Percentiles rank a stretch among this genome's conserved stretches.
Conservation (phyloP, 2,797 vertebrate species). For the Lagodon rhomboides region DNA sequence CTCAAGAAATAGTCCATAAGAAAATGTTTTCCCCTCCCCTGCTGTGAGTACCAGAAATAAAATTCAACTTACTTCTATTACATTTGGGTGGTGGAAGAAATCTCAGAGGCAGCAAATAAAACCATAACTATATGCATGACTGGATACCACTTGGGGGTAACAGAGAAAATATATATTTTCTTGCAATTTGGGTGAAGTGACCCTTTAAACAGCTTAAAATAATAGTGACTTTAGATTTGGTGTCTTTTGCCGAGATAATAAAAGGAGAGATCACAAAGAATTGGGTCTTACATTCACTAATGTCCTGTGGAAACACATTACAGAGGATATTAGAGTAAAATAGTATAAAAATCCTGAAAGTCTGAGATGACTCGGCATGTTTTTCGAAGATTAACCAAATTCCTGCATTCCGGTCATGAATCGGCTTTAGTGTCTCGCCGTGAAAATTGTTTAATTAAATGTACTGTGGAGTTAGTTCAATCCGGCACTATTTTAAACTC, state of each 20-base stretch:
- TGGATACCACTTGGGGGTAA: slow-evolving; percentile 14
- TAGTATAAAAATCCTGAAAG: slow-evolving; percentile 10
- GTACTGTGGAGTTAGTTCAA: slow-evolving; percentile 38
- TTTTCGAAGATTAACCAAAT: slow-evolving; percentile 49
- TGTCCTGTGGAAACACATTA: slow-evolving; percentile 23
- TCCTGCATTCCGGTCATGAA: slow-evolving; percentile 28
- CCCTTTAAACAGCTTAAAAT: slow-evolving; percentile 33
- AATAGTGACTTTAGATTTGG: background rate
- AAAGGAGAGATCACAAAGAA: slow-evolving; percentile 2
- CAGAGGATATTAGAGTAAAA: slow-evolving; percentile 27
- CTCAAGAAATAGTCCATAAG: slow-evolving; percentile 15
- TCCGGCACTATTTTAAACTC: slow-evolving; percentile 30
- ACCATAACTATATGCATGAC: slow-evolving; percentile 39
- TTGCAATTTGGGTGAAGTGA: slow-evolving; percentile 33
- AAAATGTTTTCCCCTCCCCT: slow-evolving; percentile 8
- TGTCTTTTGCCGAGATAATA: slow-evolving; percentile 33
- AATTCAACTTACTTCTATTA: slow-evolving; percentile 1
- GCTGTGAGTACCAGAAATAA: slow-evolving; percentile 12
- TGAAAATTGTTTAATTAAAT: slow-evolving; percentile 47
- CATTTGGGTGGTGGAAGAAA: slow-evolving; percentile 30
- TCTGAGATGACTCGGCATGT: slow-evolving; percentile 31
- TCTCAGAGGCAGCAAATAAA: slow-evolving; percentile 27
- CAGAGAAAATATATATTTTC: slow-evolving; percentile 23
- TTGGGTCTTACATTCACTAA: slow-evolving; percentile 10
- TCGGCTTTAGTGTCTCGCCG: slow-evolving; percentile 21